Percentiles rank a stretch among this genome's conserved stretches.
These are phyloP conservation scores for Chamaetylas fuelleborni DNA, from an alignment of 2,113 vertebrate species.

Conservation along the genomic window DNA sequence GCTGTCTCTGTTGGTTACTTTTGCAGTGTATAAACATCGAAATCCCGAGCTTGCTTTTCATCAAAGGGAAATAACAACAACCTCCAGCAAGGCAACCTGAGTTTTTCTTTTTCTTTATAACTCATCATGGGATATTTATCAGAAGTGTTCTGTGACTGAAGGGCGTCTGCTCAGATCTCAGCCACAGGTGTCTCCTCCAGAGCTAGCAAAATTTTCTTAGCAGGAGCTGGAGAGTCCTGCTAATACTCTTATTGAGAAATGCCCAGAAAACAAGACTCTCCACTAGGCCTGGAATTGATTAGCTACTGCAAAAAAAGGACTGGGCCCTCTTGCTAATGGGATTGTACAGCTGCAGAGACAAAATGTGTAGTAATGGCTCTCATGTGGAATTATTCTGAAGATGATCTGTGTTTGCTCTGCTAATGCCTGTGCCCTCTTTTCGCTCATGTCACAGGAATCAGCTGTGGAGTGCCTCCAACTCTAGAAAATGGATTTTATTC, in stretches of 20 bases:
- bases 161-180: not conserved
- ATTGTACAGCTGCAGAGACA: not conserved
- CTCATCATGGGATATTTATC: not conserved
- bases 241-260: not conserved
- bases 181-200: not conserved
- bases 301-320: not conserved
- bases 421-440: not conserved
- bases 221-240: not conserved
- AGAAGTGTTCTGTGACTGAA: not conserved
- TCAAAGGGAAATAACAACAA: not conserved
- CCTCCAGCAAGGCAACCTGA: not conserved
- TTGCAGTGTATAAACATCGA: not conserved
- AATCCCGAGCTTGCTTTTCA: not conserved
- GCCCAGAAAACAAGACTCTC: not conserved
- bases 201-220: not conserved
- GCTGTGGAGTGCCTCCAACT: constrained; percentile 85
- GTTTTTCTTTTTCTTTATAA: not conserved
- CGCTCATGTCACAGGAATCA: constrained; percentile 75
- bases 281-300: not conserved
- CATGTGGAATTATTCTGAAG: not conserved
- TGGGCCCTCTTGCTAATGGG: not conserved
- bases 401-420: not conserved
- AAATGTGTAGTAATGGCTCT: fast-evolving
- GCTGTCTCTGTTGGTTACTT: not conserved
- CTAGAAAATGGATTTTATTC: constrained; percentile 88